Base-by-base conservation (phyloP, 2,888 invertebrate genomes). In the Synergus gifuensis region DNA sequence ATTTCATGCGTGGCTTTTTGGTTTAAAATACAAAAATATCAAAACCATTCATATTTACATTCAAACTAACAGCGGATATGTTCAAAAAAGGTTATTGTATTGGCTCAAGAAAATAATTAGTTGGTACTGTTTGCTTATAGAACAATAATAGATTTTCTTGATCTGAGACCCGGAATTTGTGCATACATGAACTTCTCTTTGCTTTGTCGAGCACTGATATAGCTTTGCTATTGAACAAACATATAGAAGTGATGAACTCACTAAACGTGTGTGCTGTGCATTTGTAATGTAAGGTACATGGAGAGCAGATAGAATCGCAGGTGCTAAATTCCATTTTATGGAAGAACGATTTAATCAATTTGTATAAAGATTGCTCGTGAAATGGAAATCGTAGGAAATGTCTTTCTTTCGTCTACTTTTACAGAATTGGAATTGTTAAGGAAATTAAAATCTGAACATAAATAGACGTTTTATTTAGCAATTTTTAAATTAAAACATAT, bases 141-240 rank as follows among this genome's bases (percentile, higher is more conserved):
- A 36, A 36, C 5, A 36, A 36, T 36, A 36, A 36, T 36, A 36
- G 2, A 36, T 36, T 5, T 36, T 36, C 36, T 36, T 36, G 5
- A 4, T 36, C 5, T 36, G 36, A 36, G 5, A 36, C 3, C 28
- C 28, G 66, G 42, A 42, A 44, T 66, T 66, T 66, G 44, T 44
- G 66, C 12, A 66, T 66, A n/a, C 42, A 42, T 42, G 42, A 18
- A 66, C 11, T 66, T 66, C 66, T 66, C 42, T 66, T 66, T 66
- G 44, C 42, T 66, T 42, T 44, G 66, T 66, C 42, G 42, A 66
- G 44, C 2, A 18, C 4, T 36, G 64, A 14, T 11, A 22, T 22
- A 16, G 40, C n/a, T 44, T 44, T 44, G 66, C 66, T 18, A 18
- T 16, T n/a, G 18, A 42, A 42, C 44, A 66, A 66, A 44, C 42